Evolutionary conservation across 1,140 invertebrate genomes (phyloP), one percentile per base, ranked within the genome.

Genomic region (Danaus melanippus): DNA sequence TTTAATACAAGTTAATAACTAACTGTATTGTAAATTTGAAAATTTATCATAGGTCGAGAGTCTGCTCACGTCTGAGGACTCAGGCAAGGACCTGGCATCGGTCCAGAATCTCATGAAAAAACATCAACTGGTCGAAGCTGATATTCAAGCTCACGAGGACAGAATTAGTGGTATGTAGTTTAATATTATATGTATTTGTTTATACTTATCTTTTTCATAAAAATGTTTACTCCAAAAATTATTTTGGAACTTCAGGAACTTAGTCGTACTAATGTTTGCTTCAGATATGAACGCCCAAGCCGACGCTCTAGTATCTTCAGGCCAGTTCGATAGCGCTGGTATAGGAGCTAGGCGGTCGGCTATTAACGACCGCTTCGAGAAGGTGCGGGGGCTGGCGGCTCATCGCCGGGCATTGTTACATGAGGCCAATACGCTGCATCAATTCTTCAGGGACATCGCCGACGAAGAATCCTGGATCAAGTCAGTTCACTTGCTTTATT

Each of bases 401-500:
- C 95, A 98, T 74, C 90, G 98, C 43, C 91, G 98, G 72, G 93
- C 94, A 0, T 89, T 97, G 39, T 89, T 99, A 11, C 93, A 94
- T 80, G 98, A 99, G 84, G 97, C 98, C 2, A 96, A 98, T 75
- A 99, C 97, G 8, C 90, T 99, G 66, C 98, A 99, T 87, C 98
- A 99, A 87, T 99, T 99, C 92, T 97, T 99, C 91, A 89, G 98
- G 47, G 98, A 99, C 79, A 99, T 99, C 79, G 98, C 98, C 63
- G 98, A 99, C 84, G 98, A 99, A 85, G 98, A 99, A 84, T 97
- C 96, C n/a, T 99, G 98, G 98, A 99, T 99, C 76, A 99, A 99
- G 92, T 93, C 68, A 82, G 89, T 85, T 10, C 5, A 46, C 46
- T 46, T 12, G 12, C 39, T 32, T 17, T 46, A 12, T 3, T 9